phyloP scores from a whole-genome alignment of 2,888 invertebrate species.

The Camponotus fellah region DNA sequence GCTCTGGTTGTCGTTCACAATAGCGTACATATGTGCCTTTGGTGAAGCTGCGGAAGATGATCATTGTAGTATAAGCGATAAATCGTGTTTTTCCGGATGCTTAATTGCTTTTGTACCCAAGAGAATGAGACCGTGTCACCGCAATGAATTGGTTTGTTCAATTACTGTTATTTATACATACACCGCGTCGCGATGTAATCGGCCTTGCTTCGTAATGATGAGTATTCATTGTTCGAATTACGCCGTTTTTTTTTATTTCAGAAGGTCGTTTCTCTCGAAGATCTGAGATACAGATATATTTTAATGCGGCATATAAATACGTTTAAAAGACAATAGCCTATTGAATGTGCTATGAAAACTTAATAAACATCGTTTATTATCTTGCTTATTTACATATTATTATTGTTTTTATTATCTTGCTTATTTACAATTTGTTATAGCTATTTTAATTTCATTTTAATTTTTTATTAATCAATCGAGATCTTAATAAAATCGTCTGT shows the following conservation, averaged over 20 bases:
- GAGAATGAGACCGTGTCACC: conserved; percentile 22
- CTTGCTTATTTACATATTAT: too few species aligned
- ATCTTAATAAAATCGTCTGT: background rate
- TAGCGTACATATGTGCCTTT: background rate
- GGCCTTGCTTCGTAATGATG: conserved; percentile 36
- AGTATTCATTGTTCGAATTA: conserved; percentile 49
- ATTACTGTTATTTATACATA: conserved; percentile 2
- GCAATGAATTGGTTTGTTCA: background rate
- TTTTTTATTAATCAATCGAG: background rate
- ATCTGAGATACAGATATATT: background rate
- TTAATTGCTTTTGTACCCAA: conserved; percentile 3
- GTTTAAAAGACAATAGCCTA: background rate
- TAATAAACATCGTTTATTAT: background rate
- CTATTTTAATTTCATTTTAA: background rate
- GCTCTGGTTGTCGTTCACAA: conserved; percentile 40
- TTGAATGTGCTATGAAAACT: background rate
- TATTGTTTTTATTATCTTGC: background rate
- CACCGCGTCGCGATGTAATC: conserved; percentile 22
- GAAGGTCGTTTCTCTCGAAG: conserved; percentile 51
- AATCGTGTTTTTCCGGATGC: conserved; percentile 3
- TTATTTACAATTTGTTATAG: background rate
- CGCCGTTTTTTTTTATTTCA: conserved; percentile 22
- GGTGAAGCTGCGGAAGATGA: background rate
- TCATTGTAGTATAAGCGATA: background rate
- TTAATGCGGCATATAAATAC: background rate